These are phyloP conservation scores for Paracanthobrama guichenoti DNA, from an alignment of 2,113 vertebrate genomes.

Conservation along the genomic window DNA sequence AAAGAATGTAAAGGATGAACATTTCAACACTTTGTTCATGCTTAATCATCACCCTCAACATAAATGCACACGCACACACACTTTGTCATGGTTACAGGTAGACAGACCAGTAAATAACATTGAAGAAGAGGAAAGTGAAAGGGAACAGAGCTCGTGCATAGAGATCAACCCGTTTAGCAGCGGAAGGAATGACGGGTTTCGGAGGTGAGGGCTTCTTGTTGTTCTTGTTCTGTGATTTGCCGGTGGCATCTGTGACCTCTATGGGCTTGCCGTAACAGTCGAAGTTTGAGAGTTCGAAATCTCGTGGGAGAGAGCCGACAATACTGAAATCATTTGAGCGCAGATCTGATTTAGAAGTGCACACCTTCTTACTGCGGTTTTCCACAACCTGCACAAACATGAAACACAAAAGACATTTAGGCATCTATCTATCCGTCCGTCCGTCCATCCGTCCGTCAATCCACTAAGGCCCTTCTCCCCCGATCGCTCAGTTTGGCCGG, in stretches of 20 bases:
- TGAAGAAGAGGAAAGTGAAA: constrained; percentile 98
- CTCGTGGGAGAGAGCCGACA: constrained; percentile 95
- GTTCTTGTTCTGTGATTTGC: constrained; percentile 89
- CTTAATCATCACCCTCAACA: constrained; percentile 38
- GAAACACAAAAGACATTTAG: neutral
- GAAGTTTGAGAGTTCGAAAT: constrained; percentile 98
- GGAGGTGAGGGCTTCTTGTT: constrained; percentile 91
- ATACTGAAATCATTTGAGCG: constrained; percentile 99
- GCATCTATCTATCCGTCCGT: neutral
- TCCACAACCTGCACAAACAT: constrained; percentile 84
- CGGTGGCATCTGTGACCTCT: constrained; percentile 80
- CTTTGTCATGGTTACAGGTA: constrained; percentile 86
- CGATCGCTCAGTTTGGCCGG: too few species aligned
- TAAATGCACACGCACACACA: constrained; percentile 1
- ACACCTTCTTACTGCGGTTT: constrained; percentile 97
- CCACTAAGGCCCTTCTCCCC: too few species aligned
- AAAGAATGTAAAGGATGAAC: neutral
- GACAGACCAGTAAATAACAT: constrained; percentile 97
- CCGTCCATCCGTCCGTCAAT: accelerated
- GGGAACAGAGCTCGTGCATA: constrained; percentile 95
- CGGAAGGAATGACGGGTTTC: constrained; percentile 95
- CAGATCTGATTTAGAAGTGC: constrained; percentile 97
- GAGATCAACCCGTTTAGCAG: constrained; percentile 93
- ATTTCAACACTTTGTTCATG: constrained; percentile 33
- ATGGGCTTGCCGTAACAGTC: constrained; percentile 99